phyloP scores from a whole-genome alignment of 2,888 invertebrate genomes.

The Harmothoe impar region DNA sequence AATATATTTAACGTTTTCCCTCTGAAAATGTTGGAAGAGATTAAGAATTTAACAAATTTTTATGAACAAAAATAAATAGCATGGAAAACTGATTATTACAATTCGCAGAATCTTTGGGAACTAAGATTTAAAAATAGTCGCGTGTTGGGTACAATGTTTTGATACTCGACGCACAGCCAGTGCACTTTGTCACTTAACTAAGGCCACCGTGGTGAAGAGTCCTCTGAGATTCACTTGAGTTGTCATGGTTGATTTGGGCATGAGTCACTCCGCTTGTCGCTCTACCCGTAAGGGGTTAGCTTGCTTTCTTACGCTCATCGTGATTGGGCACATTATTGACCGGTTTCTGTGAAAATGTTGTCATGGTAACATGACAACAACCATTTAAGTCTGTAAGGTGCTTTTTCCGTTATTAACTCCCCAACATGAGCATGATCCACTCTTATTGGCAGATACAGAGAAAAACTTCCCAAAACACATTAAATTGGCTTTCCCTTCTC shows the following conservation, averaged over 20 bases:
- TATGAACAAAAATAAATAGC: no score
- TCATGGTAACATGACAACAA: constrained; percentile 30
- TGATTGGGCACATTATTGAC: constrained; percentile 29
- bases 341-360: not conserved
- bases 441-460: constrained; percentile 21
- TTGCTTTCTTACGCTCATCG: constrained; percentile 7
- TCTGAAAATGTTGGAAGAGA: no score
- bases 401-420: constrained; percentile 32
- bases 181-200: not conserved
- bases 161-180: no score
- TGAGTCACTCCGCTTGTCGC: constrained; percentile 16
- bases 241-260: constrained; percentile 7
- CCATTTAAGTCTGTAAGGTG: constrained; percentile 24
- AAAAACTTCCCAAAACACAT: not conserved
- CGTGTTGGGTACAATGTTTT: no score
- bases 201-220: not conserved
- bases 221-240: not conserved
- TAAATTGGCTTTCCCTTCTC: constrained; percentile 38
- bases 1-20: no score
- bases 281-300: not conserved
- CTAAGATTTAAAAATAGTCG: no score
- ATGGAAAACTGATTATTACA: no score
- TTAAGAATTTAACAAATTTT: no score
- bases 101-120: no score
- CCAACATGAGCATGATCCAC: constrained; percentile 5